Conservation (phyloP, 1,140 invertebrate genomes). For the Macrocentrus cingulum region DNA sequence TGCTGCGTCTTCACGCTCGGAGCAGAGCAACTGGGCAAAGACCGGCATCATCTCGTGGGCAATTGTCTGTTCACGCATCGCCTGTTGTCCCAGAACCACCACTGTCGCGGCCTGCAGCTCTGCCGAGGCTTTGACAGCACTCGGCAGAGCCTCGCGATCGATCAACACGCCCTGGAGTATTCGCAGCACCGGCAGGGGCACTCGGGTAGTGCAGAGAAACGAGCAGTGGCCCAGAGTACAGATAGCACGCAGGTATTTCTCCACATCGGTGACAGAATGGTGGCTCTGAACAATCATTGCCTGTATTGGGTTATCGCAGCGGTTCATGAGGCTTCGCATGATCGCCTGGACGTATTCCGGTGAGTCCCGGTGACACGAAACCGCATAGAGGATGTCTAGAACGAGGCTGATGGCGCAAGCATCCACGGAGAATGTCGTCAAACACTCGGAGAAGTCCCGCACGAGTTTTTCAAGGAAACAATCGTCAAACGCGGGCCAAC, state of each 20-base stretch:
- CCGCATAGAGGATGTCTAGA: conserved; percentile 43
- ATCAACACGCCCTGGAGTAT: conserved; percentile 46
- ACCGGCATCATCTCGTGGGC: conserved; percentile 52
- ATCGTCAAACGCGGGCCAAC: conserved; percentile 39
- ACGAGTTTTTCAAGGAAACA: conserved; percentile 37
- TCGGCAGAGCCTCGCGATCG: conserved; percentile 43
- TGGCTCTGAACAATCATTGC: conserved; percentile 37
- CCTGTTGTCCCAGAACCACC: conserved; percentile 46
- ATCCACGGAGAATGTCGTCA: conserved; percentile 40
- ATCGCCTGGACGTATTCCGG: conserved; percentile 29
- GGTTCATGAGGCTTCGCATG: conserved; percentile 40
- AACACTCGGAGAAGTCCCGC: conserved; percentile 38
- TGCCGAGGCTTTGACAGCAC: conserved; percentile 24
- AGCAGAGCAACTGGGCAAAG: conserved; percentile 44
- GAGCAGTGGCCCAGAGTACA: conserved; percentile 51
- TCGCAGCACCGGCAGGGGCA: conserved; percentile 37
- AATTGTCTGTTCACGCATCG: conserved; percentile 46
- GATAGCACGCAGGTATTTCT: conserved; percentile 43
- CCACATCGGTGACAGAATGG: conserved; percentile 22
- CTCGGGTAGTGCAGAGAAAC: conserved; percentile 39
- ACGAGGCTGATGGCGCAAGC: conserved; percentile 40
- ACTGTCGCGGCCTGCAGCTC: conserved; percentile 45
- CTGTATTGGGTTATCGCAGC: conserved; percentile 42
- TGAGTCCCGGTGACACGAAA: conserved; percentile 34
- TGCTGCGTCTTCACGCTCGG: conserved; percentile 39